Base-by-base conservation (phyloP, 1,140 invertebrate genomes). In the Mamestra configurata region DNA sequence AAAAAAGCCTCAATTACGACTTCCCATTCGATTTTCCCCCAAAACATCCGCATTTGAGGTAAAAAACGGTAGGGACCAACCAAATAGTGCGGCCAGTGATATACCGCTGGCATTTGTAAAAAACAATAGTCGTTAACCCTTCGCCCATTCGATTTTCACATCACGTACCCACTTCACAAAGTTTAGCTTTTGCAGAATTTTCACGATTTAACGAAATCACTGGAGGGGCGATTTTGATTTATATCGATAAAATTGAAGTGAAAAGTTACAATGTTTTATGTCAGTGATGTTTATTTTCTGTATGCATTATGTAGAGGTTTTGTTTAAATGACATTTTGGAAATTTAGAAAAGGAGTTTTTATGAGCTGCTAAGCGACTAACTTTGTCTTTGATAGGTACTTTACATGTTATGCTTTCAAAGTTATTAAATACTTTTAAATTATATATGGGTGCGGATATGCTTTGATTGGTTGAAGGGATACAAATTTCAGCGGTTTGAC, bases 81-180 rank as follows among this genome's bases (percentile, higher is more conserved):
- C 51, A 57, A 73, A 55, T 73, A 73, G 71, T 73, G 37, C 37
- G 18, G n/a, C n/a, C 51, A 22, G 71, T 73, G 71, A 73, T 73
- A 73, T 73, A 57, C 35, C 31, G 71, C 37, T 57, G 71, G 71
- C 53, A 73, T 73, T 73, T 43, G 71, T 73, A 73, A 73, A 73
- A 73, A 73, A 73, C 71, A 73, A 73, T 73, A 73, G 71, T 57
- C 71, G 71, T 73, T 73, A 73, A 73, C 71, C 71, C 71, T 73
- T 73, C 35, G 71, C 8, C 71, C 71, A 55, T 55, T 73, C 31
- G 51, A 55, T 73, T 73, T 57, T 43, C 71, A 57, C 31, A 59
- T 73, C 71, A 73, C 71, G 71, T 73, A 73, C 31, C 55, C 70
- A 59, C 71, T 73, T 73, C 49, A 55, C 51, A 73, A 64, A 73